phyloP scores from a whole-genome alignment of 2,797 vertebrate genomes.

The Pterois miles region DNA sequence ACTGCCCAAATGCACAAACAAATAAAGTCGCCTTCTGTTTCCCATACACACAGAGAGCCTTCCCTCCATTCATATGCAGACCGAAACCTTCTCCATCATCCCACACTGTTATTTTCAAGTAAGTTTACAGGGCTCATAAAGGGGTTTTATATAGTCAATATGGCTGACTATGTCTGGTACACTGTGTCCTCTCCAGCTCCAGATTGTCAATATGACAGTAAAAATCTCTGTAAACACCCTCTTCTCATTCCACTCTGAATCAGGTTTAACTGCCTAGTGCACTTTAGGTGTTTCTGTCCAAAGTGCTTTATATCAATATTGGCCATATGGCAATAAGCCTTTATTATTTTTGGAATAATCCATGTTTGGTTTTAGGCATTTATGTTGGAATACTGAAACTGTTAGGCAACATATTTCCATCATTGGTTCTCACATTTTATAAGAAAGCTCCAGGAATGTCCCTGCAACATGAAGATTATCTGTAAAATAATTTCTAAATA shows the following conservation, averaged over 20 bases:
- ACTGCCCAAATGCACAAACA: conserved; percentile 40
- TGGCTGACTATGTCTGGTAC: conserved; percentile 64
- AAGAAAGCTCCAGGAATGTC: background rate
- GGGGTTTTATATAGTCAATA: conserved; percentile 69
- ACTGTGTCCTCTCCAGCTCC: conserved; percentile 54
- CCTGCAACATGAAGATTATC: background rate
- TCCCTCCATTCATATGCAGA: conserved; percentile 48
- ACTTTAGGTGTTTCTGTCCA: conserved; percentile 1
- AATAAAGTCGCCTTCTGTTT: conserved; percentile 57
- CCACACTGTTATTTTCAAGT: conserved; percentile 62
- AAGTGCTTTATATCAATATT: background rate
- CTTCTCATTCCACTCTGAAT: conserved; percentile 34
- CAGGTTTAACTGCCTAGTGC: conserved; percentile 32
- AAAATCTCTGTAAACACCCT: conserved; percentile 59
- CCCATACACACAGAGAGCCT: conserved; percentile 15
- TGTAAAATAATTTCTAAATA: background rate
- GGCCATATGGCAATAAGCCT: background rate
- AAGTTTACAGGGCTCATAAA: conserved; percentile 72
- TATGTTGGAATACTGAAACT: background rate
- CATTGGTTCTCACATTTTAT: background rate
- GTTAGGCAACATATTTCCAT: background rate
- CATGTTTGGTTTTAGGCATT: background rate
- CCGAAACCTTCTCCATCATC: conserved; percentile 36
- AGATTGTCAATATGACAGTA: conserved; percentile 65
- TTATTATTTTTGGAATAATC: background rate